Percentiles rank a stretch among this genome's conserved stretches.
Evolutionary conservation across 2,888 invertebrate species (phyloP).

Genomic region (Agonopterix arenella): DNA sequence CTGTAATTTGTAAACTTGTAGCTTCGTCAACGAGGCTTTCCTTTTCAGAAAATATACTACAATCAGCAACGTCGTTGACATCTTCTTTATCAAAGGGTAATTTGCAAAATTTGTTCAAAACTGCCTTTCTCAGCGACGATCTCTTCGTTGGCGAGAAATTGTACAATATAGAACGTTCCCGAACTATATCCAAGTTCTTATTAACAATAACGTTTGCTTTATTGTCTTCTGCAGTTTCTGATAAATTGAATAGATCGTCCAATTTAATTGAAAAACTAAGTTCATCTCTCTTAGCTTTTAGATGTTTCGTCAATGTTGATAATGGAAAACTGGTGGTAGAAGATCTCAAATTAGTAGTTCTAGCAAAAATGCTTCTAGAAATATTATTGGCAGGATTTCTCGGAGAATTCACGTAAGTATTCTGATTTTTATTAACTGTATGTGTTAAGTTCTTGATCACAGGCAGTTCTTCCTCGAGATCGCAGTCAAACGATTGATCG

Average conservation of each 20-base stretch:
- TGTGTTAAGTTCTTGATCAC: slow-evolving; percentile 36
- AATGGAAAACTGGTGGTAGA: slow-evolving; percentile 45
- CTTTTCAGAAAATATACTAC: slow-evolving; percentile 15
- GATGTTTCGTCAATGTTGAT: slow-evolving; percentile 43
- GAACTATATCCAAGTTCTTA: slow-evolving; percentile 23
- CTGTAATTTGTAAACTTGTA: slow-evolving; percentile 59
- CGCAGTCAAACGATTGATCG: slow-evolving; percentile 41
- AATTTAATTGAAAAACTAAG: slow-evolving; percentile 58
- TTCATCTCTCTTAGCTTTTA: slow-evolving; percentile 42
- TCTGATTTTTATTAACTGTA: slow-evolving; percentile 34
- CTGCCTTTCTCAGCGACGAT: slow-evolving; percentile 49
- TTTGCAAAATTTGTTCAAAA: slow-evolving; percentile 39
- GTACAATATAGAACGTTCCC: slow-evolving; percentile 46
- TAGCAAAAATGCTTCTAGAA: slow-evolving; percentile 52
- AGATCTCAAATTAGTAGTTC: slow-evolving; percentile 40
- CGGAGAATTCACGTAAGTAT: slow-evolving; percentile 43
- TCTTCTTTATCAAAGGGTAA: slow-evolving; percentile 19
- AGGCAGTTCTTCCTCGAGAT: slow-evolving; percentile 16
- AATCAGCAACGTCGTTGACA: slow-evolving; percentile 10
- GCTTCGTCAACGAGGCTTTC: slow-evolving; percentile 43
- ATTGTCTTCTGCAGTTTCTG: slow-evolving; percentile 19
- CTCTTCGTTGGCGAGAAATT: slow-evolving; percentile 47
- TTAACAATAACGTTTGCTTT: slow-evolving; percentile 13
- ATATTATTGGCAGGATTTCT: slow-evolving; percentile 27
- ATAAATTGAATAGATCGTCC: slow-evolving; percentile 45